phyloP scores from a whole-genome alignment of 1,140 invertebrate species.

The Xylocopa sonorina region DNA sequence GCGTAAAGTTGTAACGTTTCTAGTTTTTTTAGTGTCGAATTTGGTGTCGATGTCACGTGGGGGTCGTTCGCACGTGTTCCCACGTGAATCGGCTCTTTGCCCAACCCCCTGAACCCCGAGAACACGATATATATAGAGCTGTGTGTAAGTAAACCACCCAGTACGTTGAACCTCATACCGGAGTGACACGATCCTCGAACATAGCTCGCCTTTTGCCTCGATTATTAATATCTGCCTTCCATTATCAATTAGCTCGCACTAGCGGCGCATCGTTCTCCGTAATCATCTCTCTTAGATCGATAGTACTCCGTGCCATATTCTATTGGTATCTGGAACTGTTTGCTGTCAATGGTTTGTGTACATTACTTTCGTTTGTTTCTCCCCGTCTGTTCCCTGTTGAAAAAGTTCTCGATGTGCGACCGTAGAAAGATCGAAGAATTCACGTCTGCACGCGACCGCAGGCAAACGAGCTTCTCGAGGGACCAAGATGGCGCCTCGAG shows the following conservation, averaged over 20 bases:
- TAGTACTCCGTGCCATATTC: slow-evolving; percentile 15
- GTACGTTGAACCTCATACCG: slow-evolving; percentile 42
- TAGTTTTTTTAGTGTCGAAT: slow-evolving; percentile 70
- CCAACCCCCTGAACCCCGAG: too few species aligned
- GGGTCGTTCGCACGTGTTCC: slow-evolving; percentile 51
- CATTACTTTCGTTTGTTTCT: not conserved
- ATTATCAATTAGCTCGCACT: not conserved
- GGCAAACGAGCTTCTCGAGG: too few species aligned
- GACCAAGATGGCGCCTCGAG: too few species aligned
- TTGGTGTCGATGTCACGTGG: slow-evolving; percentile 59
- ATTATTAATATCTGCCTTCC: slow-evolving; percentile 54
- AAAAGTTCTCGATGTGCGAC: slow-evolving; percentile 1
- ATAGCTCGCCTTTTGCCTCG: slow-evolving; percentile 81
- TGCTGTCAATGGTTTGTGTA: not conserved
- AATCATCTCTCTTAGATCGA: slow-evolving; percentile 25
- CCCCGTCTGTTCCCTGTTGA: not conserved
- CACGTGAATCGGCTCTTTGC: slow-evolving; percentile 73
- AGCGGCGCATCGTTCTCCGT: slow-evolving; percentile 24
- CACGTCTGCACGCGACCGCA: too few species aligned
- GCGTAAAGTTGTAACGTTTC: slow-evolving; percentile 70
- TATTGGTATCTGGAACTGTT: slow-evolving; percentile 16
- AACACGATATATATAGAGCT: slow-evolving; percentile 73
- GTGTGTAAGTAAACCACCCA: slow-evolving; percentile 77
- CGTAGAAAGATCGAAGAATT: slow-evolving; percentile 20
- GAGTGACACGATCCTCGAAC: slow-evolving; percentile 56